Evolutionary conservation across 1,140 invertebrate species (phyloP).

Genomic region (Penaeus chinensis): DNA sequence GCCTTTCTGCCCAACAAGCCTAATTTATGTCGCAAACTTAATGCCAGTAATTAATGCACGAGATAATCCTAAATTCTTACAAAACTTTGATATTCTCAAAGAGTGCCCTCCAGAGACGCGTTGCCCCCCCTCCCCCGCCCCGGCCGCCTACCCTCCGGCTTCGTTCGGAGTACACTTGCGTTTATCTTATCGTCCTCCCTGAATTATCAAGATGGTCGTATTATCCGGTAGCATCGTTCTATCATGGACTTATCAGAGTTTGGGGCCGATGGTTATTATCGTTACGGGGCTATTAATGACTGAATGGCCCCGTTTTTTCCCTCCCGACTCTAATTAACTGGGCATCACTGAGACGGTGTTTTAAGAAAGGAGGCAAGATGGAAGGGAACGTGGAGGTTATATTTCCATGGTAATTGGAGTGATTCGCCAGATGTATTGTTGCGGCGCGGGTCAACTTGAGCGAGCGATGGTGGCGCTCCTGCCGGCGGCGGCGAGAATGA

Average conservation of each 20-base stretch:
- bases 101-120: constrained; percentile 46
- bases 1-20: constrained; percentile 46
- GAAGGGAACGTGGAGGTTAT: no score
- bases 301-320: neutral
- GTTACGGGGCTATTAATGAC: constrained; percentile 17
- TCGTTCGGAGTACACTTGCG: neutral
- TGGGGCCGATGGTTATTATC: neutral
- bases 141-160: constrained; percentile 1
- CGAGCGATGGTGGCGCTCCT: no score
- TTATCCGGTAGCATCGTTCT: constrained; percentile 7
- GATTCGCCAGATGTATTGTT: no score
- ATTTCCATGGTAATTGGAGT: no score
- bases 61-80: constrained; percentile 60
- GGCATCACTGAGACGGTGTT: neutral
- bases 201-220: constrained; percentile 15
- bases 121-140: neutral
- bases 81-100: constrained; percentile 57
- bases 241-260: neutral
- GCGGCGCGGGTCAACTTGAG: no score
- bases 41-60: constrained; percentile 57
- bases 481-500: no score
- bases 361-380: no score
- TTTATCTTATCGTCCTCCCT: constrained; percentile 7
- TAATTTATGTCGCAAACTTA: constrained; percentile 61
- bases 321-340: constrained; percentile 9